phyloP scores from a whole-genome alignment of 2,888 invertebrate species.

The Tolmerus cingulatus region DNA sequence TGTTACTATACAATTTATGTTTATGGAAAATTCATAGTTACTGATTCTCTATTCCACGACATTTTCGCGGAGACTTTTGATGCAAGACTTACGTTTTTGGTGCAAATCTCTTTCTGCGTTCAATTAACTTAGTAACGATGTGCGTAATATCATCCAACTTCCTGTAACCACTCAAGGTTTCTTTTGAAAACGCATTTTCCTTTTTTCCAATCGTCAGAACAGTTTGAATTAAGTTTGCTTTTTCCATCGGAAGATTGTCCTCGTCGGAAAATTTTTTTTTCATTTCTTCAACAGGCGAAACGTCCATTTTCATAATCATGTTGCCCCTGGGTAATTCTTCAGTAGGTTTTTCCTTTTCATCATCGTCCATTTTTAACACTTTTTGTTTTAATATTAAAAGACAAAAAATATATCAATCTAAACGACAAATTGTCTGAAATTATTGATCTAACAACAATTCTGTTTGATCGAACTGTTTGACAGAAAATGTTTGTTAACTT shows the following conservation, averaged over 20 bases:
- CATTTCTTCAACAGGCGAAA: background rate
- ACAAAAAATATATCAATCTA: background rate
- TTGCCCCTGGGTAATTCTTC: background rate
- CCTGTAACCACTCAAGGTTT: background rate
- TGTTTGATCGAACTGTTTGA: background rate
- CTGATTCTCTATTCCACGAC: too few species aligned
- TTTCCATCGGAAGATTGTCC: background rate
- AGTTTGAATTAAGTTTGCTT: background rate
- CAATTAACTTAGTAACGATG: background rate
- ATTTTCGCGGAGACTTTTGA: too few species aligned
- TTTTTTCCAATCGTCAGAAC: background rate
- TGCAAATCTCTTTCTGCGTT: background rate
- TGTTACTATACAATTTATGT: too few species aligned
- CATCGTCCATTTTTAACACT: background rate
- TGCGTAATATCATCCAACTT: background rate
- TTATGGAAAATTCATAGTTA: too few species aligned
- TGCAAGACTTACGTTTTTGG: constrained; percentile 26
- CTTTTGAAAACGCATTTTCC: background rate
- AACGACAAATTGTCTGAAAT: background rate
- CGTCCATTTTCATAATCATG: too few species aligned
- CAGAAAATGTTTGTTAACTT: background rate
- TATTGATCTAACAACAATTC: background rate
- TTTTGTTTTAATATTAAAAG: background rate
- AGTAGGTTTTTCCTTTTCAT: background rate
- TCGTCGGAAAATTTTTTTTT: background rate